phyloP scores from a whole-genome alignment of 2,888 invertebrate species.

The Actias luna region DNA sequence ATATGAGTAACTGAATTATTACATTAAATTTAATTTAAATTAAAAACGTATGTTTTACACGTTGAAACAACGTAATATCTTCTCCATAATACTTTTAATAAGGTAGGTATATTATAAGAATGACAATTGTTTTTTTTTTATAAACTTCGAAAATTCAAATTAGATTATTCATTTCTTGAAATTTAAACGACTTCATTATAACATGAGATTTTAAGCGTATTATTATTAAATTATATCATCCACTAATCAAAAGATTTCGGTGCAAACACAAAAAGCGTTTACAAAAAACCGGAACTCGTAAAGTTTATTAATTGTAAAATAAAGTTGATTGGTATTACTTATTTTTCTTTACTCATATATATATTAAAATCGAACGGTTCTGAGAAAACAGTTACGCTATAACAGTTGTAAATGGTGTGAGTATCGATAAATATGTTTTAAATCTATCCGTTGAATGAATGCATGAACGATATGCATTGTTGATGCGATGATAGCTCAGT shows the following conservation, averaged over 20 bases:
- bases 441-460: not conserved
- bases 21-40: too few species aligned
- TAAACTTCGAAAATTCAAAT: not conserved
- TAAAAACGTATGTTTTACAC: too few species aligned
- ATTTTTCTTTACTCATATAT: not conserved
- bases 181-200: not conserved
- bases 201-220: not conserved
- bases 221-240: conserved; percentile 2
- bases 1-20: too few species aligned
- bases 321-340: conserved; percentile 1
- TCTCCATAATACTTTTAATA: too few species aligned
- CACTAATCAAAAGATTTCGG: conserved; percentile 2
- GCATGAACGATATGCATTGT: not conserved
- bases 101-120: too few species aligned
- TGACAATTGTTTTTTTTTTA: not conserved
- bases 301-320: not conserved
- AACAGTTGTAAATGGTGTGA: not conserved
- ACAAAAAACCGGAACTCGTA: conserved; percentile 3
- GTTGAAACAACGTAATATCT: too few species aligned
- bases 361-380: not conserved
- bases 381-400: not conserved
- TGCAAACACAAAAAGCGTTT: not conserved
- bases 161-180: not conserved
- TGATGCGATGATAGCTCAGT: too few species aligned
- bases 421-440: not conserved